Evolutionary conservation across 2,888 invertebrate genomes (phyloP), one percentile per base, ranked within the genome.

Genomic region (Andricus quercusramuli): DNA sequence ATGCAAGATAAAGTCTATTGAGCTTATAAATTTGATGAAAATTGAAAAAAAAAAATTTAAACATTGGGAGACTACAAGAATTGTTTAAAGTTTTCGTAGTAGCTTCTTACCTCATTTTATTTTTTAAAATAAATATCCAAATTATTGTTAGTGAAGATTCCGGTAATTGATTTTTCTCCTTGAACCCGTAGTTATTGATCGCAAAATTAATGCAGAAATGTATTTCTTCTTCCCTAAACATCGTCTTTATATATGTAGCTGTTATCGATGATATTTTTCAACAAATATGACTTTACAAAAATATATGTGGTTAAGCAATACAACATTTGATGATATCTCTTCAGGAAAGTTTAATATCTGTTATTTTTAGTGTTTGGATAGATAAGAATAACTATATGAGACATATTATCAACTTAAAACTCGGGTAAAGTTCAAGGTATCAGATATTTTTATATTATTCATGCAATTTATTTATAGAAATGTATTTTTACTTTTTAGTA

Each of bases 401-500:
- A 56, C n/a, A 56, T 9, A n/a, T 56, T 70, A 51, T 70, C 11
- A 70, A 70, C 25, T 29, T 68, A 17, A 29, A 8, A 47, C 17
- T 44, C 9, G 70, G 51, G 47, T 70, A 70, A 70, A 70, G 70
- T 51, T 70, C 70, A 70, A 17, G 29, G 20, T 47, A 51, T 29
- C 29, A 29, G 25, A 29, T 51, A 17, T 20, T 6, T 17, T 17
- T 8, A 47, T 51, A 17, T 17, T 11, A 70, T 47, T 11, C 11
- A 56, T n/a, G 11, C 8, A 22, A 17, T 3, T n/a, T n/a, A 11
- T 22, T n/a, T n/a, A 56, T n/a, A 56, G 20, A 22, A 3, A 56
- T 11, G 11, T 2, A 11, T 29, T 20, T 17, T 29, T 2, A 29
- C 20, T 17, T 70, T 51, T 51, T 44, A 1, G 44, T 44, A 44